Evolutionary conservation across 1,140 invertebrate genomes (phyloP), one percentile per base, ranked within the genome.

Genomic region (Drosophila jambulina): DNA sequence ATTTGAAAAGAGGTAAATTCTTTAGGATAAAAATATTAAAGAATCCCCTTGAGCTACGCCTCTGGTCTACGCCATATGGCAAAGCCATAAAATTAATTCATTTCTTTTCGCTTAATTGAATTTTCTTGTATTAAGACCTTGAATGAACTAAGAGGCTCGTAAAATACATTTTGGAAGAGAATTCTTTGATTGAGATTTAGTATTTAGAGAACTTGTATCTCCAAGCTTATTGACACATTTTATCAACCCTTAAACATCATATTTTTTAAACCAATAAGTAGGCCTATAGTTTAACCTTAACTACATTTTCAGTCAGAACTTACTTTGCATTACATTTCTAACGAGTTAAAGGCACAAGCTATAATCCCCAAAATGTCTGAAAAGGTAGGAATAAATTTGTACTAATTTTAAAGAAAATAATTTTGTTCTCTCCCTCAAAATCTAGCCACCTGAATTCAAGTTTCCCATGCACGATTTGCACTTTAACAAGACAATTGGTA

Each of bases 381-480:
- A 21, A 45, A 34, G 71, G 71, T 75, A 75, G 61, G 32, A 53
- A 27, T 27, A 25, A 6, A 17, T 23, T 13, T 17, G 23, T 49
- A 3, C 1, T 34, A n/a, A 15, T 27, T 29, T 13, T 19, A 4
- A 53, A 34, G 7, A 21, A 19, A 7, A 7, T 13, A 25, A 1
- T 10, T 32, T 17, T 3, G 8, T 29, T 46, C 13, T 13, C 6
- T 36, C 2, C 3, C 12, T 12, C 1, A 10, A 12, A 38, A 21
- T 25, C 4, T 23, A 65, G 62, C 48, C 48, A 15, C 74, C 74
- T 0, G 51, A 71, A 17, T 48, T 88, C 12, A 84, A 80, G 61
- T 87, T 87, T 62, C 83, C 83, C 7, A 80, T 88, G 21, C 83
- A 83, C 17, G 40, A 75, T 23, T 4, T 23, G 0, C 80, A 88